Evolutionary conservation across 2,797 vertebrate genomes (phyloP), one percentile per base, ranked within the genome.

Genomic region (Eremophila alpestris): DNA sequence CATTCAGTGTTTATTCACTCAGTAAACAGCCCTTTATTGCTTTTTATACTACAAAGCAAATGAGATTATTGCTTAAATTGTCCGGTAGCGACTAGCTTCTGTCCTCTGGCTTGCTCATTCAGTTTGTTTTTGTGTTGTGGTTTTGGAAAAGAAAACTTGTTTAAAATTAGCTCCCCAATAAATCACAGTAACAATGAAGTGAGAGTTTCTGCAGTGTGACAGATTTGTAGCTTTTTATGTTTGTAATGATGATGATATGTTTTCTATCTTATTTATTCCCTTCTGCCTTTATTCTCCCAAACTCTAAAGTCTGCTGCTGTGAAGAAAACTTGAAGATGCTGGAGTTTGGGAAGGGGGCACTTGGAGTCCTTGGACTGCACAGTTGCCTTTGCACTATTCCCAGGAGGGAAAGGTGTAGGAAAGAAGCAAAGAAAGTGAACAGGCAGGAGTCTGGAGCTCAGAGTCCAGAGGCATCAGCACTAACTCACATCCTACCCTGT

Each of bases 161-260:
- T 97, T 98, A 97, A 98, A 97, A 97, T 97, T 98, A 98, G 97
- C 96, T 96, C 96, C 87, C 90, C 94, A 97, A 97, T 98, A 97
- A 98, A 98, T 98, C 97, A 97, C 97, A 96, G 83, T 96, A 97
- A 98, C 97, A 97, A 97, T 96, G 97, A 97, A 97, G 96, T 95
- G 97, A 95, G 95, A 90, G 94, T 97, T 97, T 97, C 95, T 97
- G 91, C 96, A 97, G 95, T 95, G 97, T 98, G 98, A 97, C 96
- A 95, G 96, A 97, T 97, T 97, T 96, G 95, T 97, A 95, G 98
- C 97, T 97, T 97, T 98, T 97, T 97, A 98, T 98, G 96, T 95
- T 97, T 97, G 97, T 97, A 98, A 98, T 96, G 94, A 97, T 97
- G 97, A 97, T 97, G 94, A 95, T 97, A 85, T 90, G 91, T 97